phyloP scores from a whole-genome alignment of 2,888 invertebrate species.

The Actias luna region DNA sequence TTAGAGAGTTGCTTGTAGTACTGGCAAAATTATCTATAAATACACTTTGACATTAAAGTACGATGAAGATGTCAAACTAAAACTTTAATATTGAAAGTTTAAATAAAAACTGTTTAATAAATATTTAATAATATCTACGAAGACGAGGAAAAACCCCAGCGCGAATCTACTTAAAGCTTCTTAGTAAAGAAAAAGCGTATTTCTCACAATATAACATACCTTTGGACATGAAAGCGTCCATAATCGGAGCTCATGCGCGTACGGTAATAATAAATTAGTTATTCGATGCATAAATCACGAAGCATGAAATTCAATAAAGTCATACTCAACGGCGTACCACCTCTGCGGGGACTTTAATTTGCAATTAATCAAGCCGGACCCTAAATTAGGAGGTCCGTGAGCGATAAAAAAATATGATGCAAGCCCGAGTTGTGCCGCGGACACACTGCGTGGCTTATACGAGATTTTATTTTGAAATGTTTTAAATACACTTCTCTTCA shows the following conservation, averaged over 20 bases:
- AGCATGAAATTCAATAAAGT: constrained; percentile 80
- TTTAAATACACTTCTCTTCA: neutral
- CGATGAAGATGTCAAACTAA: too few species aligned
- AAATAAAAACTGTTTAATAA: too few species aligned
- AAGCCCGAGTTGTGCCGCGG: constrained; percentile 19
- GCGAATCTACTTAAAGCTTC: too few species aligned
- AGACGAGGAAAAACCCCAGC: too few species aligned
- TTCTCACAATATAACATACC: constrained; percentile 28
- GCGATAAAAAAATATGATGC: constrained; percentile 63
- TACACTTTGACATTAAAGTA: too few species aligned
- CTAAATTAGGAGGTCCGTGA: constrained; percentile 71
- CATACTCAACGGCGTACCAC: constrained; percentile 69
- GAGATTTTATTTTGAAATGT: constrained; percentile 2
- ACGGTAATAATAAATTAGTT: constrained; percentile 67
- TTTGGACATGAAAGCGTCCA: constrained; percentile 33
- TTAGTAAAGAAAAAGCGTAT: constrained; percentile 19
- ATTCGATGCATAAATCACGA: constrained; percentile 70
- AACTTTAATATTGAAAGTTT: too few species aligned
- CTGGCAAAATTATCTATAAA: too few species aligned
- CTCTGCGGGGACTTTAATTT: constrained; percentile 74
- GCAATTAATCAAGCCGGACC: constrained; percentile 73
- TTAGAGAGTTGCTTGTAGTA: too few species aligned
- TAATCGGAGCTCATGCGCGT: constrained; percentile 42
- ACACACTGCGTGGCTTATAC: constrained; percentile 6
- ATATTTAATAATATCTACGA: too few species aligned